Conservation (phyloP, 1,140 invertebrate genomes). For the Calephelis virginiensis region DNA sequence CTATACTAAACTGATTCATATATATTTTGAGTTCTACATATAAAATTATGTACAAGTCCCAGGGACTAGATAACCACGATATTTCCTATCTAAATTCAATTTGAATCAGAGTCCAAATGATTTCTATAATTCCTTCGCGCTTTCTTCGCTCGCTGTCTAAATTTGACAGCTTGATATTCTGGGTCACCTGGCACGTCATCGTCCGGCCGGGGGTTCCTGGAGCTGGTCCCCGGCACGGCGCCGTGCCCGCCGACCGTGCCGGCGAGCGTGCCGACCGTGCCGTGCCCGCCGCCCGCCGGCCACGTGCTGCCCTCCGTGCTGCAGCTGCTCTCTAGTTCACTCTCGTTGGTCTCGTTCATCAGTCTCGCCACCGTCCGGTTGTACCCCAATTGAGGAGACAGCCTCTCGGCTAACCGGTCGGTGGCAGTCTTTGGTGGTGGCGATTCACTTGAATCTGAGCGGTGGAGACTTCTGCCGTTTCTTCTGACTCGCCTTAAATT, state of each 20-base stretch:
- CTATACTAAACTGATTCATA: background rate
- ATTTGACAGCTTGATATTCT: slow-evolving; percentile 72
- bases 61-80: slow-evolving; percentile 8
- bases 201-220: slow-evolving; percentile 33
- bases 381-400: slow-evolving; percentile 46
- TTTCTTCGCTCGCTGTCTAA: slow-evolving; percentile 77
- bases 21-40: background rate
- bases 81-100: slow-evolving; percentile 46
- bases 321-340: slow-evolving; percentile 71
- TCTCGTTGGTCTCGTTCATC: slow-evolving; percentile 75
- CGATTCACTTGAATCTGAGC: slow-evolving; percentile 64
- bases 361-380: slow-evolving; percentile 62
- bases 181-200: slow-evolving; percentile 70
- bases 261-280: no score
- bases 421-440: slow-evolving; percentile 47
- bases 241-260: no score
- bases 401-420: slow-evolving; percentile 36
- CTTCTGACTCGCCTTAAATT: slow-evolving; percentile 45
- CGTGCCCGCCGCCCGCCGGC: slow-evolving; percentile 23
- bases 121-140: slow-evolving; percentile 77
- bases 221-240: slow-evolving; percentile 44
- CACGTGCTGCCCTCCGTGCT: slow-evolving; percentile 60
- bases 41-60: slow-evolving; percentile 6
- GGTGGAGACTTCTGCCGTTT: slow-evolving; percentile 48
- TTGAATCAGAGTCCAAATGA: slow-evolving; percentile 80